Conservation (phyloP, 2,888 invertebrate genomes). For the Acleris emargana region DNA sequence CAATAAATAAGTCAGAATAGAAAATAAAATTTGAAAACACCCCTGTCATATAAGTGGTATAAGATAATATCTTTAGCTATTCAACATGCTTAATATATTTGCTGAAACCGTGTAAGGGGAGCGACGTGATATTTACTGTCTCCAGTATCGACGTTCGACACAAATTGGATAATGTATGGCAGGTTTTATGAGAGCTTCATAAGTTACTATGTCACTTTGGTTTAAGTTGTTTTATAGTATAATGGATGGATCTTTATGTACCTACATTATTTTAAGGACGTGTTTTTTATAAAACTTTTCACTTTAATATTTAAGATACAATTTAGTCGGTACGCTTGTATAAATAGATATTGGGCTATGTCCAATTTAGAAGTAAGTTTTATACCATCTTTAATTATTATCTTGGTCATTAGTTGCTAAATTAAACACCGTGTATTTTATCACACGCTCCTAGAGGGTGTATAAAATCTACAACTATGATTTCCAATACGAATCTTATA, state of each 20-base stretch:
- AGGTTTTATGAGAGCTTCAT: constrained; percentile 40
- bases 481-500: too few relatives aligned
- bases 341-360: too few relatives aligned
- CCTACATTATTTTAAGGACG: too few relatives aligned
- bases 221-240: constrained; percentile 2
- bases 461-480: too few relatives aligned
- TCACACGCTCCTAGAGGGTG: too few relatives aligned
- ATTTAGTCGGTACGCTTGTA: too few relatives aligned
- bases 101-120: constrained; percentile 49
- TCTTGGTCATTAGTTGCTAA: too few relatives aligned
- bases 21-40: too few relatives aligned
- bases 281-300: background rate
- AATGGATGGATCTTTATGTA: constrained; percentile 1
- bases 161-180: constrained; percentile 57
- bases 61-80: constrained; percentile 37
- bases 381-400: too few relatives aligned
- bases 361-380: too few relatives aligned
- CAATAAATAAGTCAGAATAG: too few relatives aligned
- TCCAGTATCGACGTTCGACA: constrained; percentile 50
- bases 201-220: constrained; percentile 22
- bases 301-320: background rate
- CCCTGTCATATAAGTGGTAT: background rate
- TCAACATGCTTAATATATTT: constrained; percentile 33
- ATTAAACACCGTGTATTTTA: too few relatives aligned
- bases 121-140: constrained; percentile 50